Evolutionary conservation across 2,113 vertebrate species (phyloP), one percentile per base, ranked within the genome.

Genomic region (Cochlearius cochlearius): DNA sequence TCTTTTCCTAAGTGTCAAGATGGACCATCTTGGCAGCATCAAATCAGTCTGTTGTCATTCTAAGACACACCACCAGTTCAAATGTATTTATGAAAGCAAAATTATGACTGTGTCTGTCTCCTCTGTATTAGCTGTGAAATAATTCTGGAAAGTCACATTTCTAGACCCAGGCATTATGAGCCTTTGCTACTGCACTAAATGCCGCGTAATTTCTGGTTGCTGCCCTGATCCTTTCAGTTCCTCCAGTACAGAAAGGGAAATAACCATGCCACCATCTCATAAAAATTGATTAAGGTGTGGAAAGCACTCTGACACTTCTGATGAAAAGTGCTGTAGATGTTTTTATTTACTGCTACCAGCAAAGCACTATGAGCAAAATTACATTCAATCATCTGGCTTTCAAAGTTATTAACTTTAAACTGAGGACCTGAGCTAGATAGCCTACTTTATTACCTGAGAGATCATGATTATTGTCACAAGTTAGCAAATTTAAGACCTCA

Each of bases 381-480:
- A 89, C 76, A 91, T 73, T 94, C 64, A 68, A 86, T 92, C 83
- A 85, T 60, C 92, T 82, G 74, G 77, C 76, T 95, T 96, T 97
- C 92, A 94, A 89, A 92, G 22, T 69, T 89, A 91, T 79, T 92
- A 91, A 87, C 77, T 94, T 84, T 81, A 91, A 96, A 93, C 74
- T 72, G 86, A 92, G 63, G 49, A 64, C 84, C 56, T 59, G 30
- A 95, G 73, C 39, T 78, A 89, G 84, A 75, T 6, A 91, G 73
- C 66, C 58, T 92, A 43, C 73, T 94, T 94, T 89, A 92, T 94
- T 92, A 84, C 49, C 86, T 81, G 92, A 75, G 53, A 95, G 43
- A 82, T 85, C 69, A 64, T 41, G 73, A 71, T 72, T 94, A 91
- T 94, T 81, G 43, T 78, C 81, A 85, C 39, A 95, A 91, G 84